Conservation (phyloP, 2,113 vertebrate species). For the Pterocles burchelli region DNA sequence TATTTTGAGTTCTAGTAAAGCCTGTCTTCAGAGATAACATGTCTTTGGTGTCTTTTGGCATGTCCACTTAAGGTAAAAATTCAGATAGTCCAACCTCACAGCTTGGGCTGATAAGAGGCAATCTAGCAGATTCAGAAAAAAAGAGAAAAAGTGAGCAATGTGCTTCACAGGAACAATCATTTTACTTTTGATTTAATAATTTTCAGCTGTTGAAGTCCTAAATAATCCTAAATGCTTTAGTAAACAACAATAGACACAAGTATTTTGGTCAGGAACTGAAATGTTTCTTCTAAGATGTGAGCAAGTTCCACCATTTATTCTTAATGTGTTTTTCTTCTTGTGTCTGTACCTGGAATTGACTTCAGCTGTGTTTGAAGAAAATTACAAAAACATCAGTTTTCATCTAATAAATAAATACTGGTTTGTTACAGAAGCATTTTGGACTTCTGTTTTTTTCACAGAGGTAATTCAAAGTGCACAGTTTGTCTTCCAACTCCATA, state of each 20-base stretch:
- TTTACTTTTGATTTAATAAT: background rate
- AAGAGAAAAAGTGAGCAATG: background rate
- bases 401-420: background rate
- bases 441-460: background rate
- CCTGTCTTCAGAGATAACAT: background rate
- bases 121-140: background rate
- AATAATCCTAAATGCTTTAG: background rate
- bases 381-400: background rate
- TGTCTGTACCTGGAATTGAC: background rate
- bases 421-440: background rate
- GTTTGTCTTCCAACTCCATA: background rate
- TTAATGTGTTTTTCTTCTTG: background rate
- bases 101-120: background rate
- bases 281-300: background rate
- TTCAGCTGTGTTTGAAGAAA: background rate
- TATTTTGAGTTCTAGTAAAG: conserved; percentile 11
- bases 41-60: background rate
- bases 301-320: background rate
- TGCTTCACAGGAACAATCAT: background rate
- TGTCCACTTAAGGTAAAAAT: background rate
- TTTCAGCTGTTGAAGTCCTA: background rate
- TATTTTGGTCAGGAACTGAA: background rate
- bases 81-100: background rate
- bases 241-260: background rate
- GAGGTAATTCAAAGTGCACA: background rate